Evolutionary conservation across 2,888 invertebrate genomes (phyloP).

Genomic region (Eurytoma californica): DNA sequence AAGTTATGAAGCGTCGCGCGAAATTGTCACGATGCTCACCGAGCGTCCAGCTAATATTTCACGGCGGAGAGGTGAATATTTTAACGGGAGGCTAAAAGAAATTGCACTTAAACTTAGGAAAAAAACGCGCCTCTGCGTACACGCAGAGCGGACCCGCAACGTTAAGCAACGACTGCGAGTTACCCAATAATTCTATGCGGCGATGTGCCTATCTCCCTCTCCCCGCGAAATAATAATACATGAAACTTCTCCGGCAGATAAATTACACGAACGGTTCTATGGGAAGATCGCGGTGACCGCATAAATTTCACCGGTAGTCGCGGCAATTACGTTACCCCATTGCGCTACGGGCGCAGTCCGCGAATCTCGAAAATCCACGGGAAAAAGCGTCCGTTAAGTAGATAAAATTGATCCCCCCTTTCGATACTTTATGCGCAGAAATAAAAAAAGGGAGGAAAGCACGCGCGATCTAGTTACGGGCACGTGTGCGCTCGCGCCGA

Average conservation of each 20-base stretch:
- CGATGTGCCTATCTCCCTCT: conserved; percentile 6
- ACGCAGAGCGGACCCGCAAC: neutral
- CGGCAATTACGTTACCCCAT: conserved; percentile 42
- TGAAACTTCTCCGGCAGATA: conserved; percentile 23
- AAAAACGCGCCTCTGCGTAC: neutral
- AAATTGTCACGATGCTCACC: conserved; percentile 10
- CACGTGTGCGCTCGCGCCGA: conserved; percentile 40
- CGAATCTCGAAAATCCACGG: neutral
- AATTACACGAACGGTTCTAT: conserved; percentile 36
- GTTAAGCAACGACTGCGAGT: conserved; percentile 6
- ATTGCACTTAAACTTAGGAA: no score
- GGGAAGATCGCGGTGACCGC: conserved; percentile 36
- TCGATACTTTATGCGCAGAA: neutral
- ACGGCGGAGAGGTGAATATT: neutral
- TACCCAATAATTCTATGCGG: conserved; percentile 33
- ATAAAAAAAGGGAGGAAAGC: neutral
- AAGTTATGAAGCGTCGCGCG: conserved; percentile 30
- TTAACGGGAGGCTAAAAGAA: no score
- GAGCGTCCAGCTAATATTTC: neutral
- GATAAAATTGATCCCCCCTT: no score
- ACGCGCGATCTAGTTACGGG: conserved; percentile 20
- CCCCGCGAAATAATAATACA: conserved; percentile 35
- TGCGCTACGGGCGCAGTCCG: conserved; percentile 22
- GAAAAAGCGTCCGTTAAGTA: no score
- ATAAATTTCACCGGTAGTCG: conserved; percentile 47